Evolutionary conservation across 2,888 invertebrate species (phyloP).

Genomic region (Thecophora atra): DNA sequence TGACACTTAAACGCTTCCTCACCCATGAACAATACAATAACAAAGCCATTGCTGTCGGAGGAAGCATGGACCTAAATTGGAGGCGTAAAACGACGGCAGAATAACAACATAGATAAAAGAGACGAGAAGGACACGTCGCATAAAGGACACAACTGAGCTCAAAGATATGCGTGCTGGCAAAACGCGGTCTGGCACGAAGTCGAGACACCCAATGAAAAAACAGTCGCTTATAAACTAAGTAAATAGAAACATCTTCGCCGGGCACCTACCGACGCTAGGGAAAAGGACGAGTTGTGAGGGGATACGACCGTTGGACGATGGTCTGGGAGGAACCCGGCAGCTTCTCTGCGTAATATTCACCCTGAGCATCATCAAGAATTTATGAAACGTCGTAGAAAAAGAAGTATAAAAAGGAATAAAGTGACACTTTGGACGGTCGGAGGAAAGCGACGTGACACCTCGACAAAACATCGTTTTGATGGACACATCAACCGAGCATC

Average conservation of each 20-base stretch:
- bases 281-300: background rate
- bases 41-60: background rate
- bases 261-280: background rate
- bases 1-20: background rate
- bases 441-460: background rate
- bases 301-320: background rate
- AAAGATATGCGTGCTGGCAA: background rate
- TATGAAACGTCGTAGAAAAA: background rate
- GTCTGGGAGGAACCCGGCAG: background rate
- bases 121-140: background rate
- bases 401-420: background rate
- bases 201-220: background rate
- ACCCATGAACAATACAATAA: background rate
- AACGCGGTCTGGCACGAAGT: background rate
- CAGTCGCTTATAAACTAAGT: background rate
- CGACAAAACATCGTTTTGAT: background rate
- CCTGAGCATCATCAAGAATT: background rate
- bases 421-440: background rate
- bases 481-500: background rate
- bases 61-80: background rate
- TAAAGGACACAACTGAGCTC: background rate
- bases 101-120: background rate
- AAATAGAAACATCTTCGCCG: background rate
- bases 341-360: background rate
- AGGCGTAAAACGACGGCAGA: background rate